Evolutionary conservation across 2,888 invertebrate species (phyloP), one percentile per base, ranked within the genome.

Genomic region (Megaustenia siamemsis): DNA sequence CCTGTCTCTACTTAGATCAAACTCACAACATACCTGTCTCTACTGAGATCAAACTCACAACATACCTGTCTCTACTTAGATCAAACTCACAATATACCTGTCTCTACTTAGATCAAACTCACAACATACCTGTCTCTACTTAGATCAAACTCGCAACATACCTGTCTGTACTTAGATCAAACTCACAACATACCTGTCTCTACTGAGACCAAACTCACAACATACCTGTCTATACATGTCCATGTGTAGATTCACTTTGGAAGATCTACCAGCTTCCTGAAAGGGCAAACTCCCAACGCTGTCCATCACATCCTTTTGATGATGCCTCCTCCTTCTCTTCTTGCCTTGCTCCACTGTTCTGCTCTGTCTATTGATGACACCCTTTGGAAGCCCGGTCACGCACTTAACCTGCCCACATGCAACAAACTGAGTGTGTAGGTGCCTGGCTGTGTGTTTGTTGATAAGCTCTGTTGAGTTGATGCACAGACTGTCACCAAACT

Each of bases 401-500:
- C 10, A 63, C 68, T 28, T 66, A 18, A 38, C n/a, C 38, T 43
- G 4, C 0, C 12, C n/a, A 3, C 38, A 40, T 35, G 24, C 40
- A 21, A 38, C 71, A 71, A 40, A 10, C 18, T n/a, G 5, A 71
- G 10, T 32, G 15, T 40, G 21, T 1, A 40, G 38, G 3, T 69
- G 53, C 24, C 69, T 80, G 18, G 18, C n/a, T 15, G 40, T 73
- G 1, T 32, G 86, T 15, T 77, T 75, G 38, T 83, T 85, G 28
- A 56, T 69, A 21, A 40, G 43, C 18, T 49, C 32, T 5, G 43
- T 45, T 3, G 88, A 87, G 35, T 88, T 84, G 15, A 84, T 84
- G 15, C 88, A 88, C 40, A 90, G 77, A 56, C 86, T 87, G 28
- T 88, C 89, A 38, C 84, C 86, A 56, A 92, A 89, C 32, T 91